Base-by-base conservation (phyloP, 2,888 invertebrate genomes). In the Scaptomyza flava region DNA sequence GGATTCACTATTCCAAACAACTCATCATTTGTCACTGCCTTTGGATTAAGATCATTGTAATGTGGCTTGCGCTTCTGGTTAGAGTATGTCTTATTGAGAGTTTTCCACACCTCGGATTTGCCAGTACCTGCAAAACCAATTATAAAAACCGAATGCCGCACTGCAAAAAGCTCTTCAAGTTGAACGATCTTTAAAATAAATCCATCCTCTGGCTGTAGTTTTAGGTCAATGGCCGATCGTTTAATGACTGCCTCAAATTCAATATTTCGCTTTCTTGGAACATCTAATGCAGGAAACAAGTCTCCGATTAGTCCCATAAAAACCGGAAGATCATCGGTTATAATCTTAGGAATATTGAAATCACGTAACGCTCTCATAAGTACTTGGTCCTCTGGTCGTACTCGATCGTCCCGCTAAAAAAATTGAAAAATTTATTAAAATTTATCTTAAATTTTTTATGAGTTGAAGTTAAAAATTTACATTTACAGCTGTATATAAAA, bases 281-380 rank as follows among this genome's bases (percentile, higher is more conserved):
- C 98, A 89, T 98, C 97, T 17, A 98, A 93, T 0, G 98, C 96
- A 0, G 98, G 98, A 92, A 98, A 98, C 69, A 98, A 92, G 91
- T 98, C 98, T 0, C 97, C 97, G 77, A 98, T 98, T 23, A 98
- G 93, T 12, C 98, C 98, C 97, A 98, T 96, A 90, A 98, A 98
- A 1, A 98, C 96, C 0, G 97, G 96, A 62, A 95, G 94, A 89
- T 98, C 98, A 84, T 98, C 98, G 0, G 98, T 97, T 8, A 98
- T 95, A 79, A 98, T 98, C 93, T 98, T 98, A 0, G 98, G 98
- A 62, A 97, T 96, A 91, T 98, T 98, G 91, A 98, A 98, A 93
- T 98, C 98, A 91, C 98, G 93, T 78, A 98, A 91, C 0, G 98
- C 98, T 91, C 98, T 93, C 98, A 98, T 98, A 51, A 98, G 91